These are phyloP conservation scores for Anthopleura sola DNA, from an alignment of 64 coral and sea anemone genomes.

Conservation along the genomic window DNA sequence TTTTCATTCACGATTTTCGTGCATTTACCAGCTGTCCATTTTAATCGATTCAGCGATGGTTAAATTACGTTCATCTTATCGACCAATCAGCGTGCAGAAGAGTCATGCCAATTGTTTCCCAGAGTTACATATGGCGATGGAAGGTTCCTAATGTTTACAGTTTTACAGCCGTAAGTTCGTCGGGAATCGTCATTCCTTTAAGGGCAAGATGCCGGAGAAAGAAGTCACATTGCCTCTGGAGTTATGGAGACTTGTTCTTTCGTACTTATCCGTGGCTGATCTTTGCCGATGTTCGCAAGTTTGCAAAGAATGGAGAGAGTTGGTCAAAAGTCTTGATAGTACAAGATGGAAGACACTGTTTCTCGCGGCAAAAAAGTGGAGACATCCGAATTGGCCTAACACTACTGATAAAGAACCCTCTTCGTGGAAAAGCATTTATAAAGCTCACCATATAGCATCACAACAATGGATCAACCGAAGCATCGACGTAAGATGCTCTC, in stretches of 20 bases:
- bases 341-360: slow-evolving; percentile 93
- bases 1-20: not conserved
- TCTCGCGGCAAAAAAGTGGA: slow-evolving; percentile 79
- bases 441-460: slow-evolving; percentile 80
- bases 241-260: slow-evolving; percentile 86
- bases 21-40: not conserved
- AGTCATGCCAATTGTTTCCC: not conserved
- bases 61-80: not conserved
- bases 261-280: slow-evolving; percentile 71
- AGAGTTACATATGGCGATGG: not conserved
- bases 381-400: slow-evolving; percentile 97
- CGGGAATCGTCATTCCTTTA: not conserved
- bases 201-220: slow-evolving; percentile 83
- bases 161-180: not conserved
- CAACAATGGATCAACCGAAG: slow-evolving; percentile 91
- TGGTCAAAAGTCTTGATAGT: slow-evolving; percentile 91
- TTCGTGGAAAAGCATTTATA: slow-evolving; percentile 96
- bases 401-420: slow-evolving; percentile 75
- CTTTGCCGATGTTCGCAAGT: slow-evolving; percentile 93
- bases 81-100: not conserved
- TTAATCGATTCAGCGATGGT: not conserved
- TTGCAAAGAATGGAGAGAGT: slow-evolving; percentile 88
- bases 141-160: slow-evolving; percentile 23
- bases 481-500: slow-evolving; percentile 75
- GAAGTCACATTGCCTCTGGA: slow-evolving; percentile 78